These are phyloP conservation scores for Sylvilagus floridanus DNA, from an alignment of 2,797 vertebrate genomes.

Conservation along the genomic window DNA sequence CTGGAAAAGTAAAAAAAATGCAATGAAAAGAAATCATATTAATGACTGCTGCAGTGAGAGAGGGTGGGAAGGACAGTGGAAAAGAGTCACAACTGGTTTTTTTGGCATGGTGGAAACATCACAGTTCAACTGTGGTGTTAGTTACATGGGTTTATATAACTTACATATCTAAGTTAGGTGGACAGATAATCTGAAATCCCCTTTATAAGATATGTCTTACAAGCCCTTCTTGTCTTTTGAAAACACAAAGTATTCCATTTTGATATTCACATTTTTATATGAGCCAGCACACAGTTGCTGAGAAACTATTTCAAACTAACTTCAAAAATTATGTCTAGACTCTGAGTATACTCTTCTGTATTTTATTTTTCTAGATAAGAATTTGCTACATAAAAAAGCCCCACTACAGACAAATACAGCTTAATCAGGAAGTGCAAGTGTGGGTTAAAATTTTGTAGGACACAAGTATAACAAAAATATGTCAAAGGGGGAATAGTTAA, in stretches of 20 bases:
- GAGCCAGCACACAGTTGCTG: background rate
- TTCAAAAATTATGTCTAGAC: constrained; percentile 23
- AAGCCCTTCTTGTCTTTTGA: background rate
- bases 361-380: constrained; percentile 27
- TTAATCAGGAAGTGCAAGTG: constrained; percentile 3
- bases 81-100: background rate
- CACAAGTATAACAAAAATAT: background rate
- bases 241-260: constrained; percentile 13
- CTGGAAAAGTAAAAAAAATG: background rate
- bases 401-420: background rate
- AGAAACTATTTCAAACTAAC: constrained; percentile 20
- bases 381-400: constrained; percentile 17
- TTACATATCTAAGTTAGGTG: background rate
- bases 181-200: background rate
- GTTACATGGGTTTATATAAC: background rate
- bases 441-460: too few species aligned
- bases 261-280: background rate
- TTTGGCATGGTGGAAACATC: background rate
- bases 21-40: background rate
- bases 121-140: background rate
- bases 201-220: background rate
- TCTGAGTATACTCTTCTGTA: background rate
- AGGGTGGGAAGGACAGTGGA: background rate
- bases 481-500: background rate
- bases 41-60: background rate